Conservation (phyloP, 1,140 invertebrate genomes). For the Microplitis demolitor region DNA sequence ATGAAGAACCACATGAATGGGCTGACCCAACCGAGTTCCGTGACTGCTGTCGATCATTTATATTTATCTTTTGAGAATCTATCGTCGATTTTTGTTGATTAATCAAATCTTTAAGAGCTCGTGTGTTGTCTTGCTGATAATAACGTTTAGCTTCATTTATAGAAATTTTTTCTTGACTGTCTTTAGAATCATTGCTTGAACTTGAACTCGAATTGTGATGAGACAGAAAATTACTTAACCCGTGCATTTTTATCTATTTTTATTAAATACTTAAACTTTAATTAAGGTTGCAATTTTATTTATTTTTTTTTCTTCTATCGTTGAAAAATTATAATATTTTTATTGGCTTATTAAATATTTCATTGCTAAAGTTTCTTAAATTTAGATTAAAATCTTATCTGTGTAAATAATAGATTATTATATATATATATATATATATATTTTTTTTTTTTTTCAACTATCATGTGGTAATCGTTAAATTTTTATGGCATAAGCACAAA, state of each 20-base stretch:
- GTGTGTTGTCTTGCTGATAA: constrained; percentile 40
- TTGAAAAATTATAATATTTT: neutral
- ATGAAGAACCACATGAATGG: constrained; percentile 49
- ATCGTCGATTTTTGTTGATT: constrained; percentile 31
- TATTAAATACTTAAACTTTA: neutral
- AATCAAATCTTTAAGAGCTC: constrained; percentile 44
- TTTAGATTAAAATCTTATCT: neutral
- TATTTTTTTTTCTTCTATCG: neutral
- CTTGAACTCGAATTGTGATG: constrained; percentile 30
- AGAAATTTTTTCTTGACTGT: constrained; percentile 20
- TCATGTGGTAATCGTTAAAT: neutral
- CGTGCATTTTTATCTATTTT: constrained; percentile 44
- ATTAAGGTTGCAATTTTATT: no score
- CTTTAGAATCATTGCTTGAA: constrained; percentile 33
- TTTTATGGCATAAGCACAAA: neutral
- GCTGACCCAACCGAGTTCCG: constrained; percentile 54
- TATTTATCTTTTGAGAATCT: constrained; percentile 26
- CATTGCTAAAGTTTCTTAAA: constrained; percentile 4
- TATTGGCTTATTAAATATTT: neutral
- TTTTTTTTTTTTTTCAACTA: neutral
- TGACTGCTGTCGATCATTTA: constrained; percentile 39
- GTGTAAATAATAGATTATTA: neutral
- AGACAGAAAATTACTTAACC: constrained; percentile 47
- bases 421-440: no score
- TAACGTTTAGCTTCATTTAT: constrained; percentile 21